Conservation (phyloP, 2,113 vertebrate genomes). For the Elachura formosa region DNA sequence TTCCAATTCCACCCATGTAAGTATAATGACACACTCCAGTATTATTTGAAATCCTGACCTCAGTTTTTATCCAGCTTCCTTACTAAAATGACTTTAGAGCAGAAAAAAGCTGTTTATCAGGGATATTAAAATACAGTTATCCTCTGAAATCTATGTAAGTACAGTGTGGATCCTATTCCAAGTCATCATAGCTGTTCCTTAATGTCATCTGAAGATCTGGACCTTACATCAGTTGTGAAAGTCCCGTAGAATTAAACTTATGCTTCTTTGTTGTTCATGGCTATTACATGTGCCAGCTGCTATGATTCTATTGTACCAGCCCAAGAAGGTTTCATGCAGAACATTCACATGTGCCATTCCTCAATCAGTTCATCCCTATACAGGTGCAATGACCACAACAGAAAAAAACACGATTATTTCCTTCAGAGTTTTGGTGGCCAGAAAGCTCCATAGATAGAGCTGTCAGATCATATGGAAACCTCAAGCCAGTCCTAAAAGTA, state of each 20-base stretch:
- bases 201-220: neutral
- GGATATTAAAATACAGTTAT: neutral
- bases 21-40: neutral
- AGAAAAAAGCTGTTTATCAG: neutral
- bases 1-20: neutral
- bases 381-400: neutral
- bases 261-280: neutral
- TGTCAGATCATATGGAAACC: neutral
- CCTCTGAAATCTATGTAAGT: neutral
- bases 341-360: neutral
- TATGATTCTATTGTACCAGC: neutral
- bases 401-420: neutral
- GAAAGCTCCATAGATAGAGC: neutral
- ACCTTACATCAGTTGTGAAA: neutral
- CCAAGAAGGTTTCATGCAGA: neutral
- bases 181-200: neutral
- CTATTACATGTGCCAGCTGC: neutral
- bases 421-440: neutral
- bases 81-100: neutral
- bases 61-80: neutral
- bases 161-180: neutral
- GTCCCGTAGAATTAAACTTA: neutral
- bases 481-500: neutral
- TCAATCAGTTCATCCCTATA: neutral
- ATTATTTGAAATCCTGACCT: neutral